Evolutionary conservation across 1,140 invertebrate species (phyloP).

Genomic region (Archegozetes longisetosus): DNA sequence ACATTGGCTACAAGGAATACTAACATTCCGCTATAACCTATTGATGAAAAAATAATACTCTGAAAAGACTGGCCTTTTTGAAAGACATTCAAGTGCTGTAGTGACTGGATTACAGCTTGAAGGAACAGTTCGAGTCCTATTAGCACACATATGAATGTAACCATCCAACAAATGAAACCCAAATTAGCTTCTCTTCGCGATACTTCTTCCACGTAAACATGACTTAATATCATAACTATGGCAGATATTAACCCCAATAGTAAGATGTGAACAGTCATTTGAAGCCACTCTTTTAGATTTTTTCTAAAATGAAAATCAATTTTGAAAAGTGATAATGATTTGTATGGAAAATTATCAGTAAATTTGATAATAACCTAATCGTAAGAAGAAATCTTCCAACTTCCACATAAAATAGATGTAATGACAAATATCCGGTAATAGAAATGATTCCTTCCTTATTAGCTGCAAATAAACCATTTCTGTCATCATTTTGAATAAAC

Average conservation of each 20-base stretch:
- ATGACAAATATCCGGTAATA: conserved; percentile 56
- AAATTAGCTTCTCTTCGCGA: conserved; percentile 54
- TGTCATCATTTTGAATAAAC: conserved; percentile 48
- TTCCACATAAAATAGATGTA: conserved; percentile 58
- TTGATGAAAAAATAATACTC: conserved; percentile 24
- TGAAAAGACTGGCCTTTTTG: conserved; percentile 11
- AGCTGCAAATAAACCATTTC: conserved; percentile 48
- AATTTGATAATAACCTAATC: conserved; percentile 19
- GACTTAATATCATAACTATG: conserved; percentile 33
- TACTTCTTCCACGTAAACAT: conserved; percentile 37
- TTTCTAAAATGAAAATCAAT: conserved; percentile 19
- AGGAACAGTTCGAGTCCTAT: conserved; percentile 37
- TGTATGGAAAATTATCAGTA: not conserved
- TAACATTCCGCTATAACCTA: conserved; percentile 55
- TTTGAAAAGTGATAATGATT: conserved; percentile 2
- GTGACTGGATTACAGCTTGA: conserved; percentile 5
- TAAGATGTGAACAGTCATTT: conserved; percentile 27
- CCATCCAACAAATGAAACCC: conserved; percentile 51
- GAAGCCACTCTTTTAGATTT: conserved; percentile 27
- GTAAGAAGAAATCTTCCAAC: conserved; percentile 42
- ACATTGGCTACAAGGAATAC: conserved; percentile 64
- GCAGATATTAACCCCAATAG: conserved; percentile 31
- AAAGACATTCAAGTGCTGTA: conserved; percentile 21
- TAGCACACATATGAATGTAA: conserved; percentile 35
- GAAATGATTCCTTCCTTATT: conserved; percentile 82